Evolutionary conservation across 2,797 vertebrate genomes (phyloP), one percentile per base, ranked within the genome.

Genomic region (Phalanger gymnotis): DNA sequence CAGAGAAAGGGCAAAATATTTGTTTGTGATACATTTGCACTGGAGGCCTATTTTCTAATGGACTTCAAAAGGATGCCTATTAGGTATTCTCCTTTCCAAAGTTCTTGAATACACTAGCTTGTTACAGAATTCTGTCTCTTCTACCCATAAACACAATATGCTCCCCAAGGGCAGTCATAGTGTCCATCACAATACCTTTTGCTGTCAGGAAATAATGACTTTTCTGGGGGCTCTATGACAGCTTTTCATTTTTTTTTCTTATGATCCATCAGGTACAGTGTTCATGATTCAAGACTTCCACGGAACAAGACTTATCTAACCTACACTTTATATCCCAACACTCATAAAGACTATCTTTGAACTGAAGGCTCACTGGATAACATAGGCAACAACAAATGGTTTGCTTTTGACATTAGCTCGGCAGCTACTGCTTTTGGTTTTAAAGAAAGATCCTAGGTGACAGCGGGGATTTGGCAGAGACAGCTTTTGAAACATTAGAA

Each of bases 51-150:
- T 54, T 55, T 11, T 57, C 61, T 66, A 16, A 57, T 61, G 53
- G 89, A 95, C 95, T 95, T 94, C 93, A 61, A 94, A 25, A 94
- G 96, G 95, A 55, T 1, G 30, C n/a, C 94, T 92, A 93, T 96
- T 96, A 95, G 22, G 54, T n/a, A 96, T 96, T 94, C 91, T 47
- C 73, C 47, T 96, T 73, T 73, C n/a, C 87, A 90, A 96, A 96
- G 54, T 95, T 97, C 53, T 89, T 93, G 53, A 61, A 34, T 95
- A 96, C 87, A 93, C 25, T 94, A 90, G 61, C 9, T 90, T 90
- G 10, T 81, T 95, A 55, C 93, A 96, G 28, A 51, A 92, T 96
- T 97, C 91, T 57, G 93, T 90, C n/a, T 94, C 90, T 56, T 12
- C 10, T 57, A 5, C 55, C 56, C 87, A 90, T 91, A 90, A 92